Percentiles rank a stretch among this genome's conserved stretches.
These are phyloP conservation scores for Merodon equestris DNA, from an alignment of 2,888 invertebrate genomes.

Conservation along the genomic window DNA sequence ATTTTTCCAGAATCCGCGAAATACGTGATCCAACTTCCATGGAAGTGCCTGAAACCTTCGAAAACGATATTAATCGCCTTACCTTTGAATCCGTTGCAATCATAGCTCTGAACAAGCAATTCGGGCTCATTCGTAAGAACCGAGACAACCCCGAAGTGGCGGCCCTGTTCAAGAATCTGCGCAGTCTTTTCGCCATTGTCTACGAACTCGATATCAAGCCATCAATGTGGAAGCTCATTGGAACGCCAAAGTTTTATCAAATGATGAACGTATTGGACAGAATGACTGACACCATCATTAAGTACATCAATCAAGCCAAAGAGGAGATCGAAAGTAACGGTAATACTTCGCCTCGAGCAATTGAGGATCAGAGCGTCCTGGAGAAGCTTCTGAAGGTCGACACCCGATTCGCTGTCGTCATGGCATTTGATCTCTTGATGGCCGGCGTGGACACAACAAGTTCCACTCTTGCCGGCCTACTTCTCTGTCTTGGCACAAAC, in stretches of 20 bases:
- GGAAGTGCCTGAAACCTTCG: constrained; percentile 79
- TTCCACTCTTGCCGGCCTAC: constrained; percentile 80
- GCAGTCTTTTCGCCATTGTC: background rate
- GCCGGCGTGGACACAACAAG: constrained; percentile 83
- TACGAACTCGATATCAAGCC: constrained; percentile 69
- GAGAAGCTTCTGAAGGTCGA: constrained; percentile 82
- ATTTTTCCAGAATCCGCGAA: constrained; percentile 73
- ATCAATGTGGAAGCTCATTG: constrained; percentile 65
- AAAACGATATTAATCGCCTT: constrained; percentile 80
- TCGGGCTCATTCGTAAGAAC: constrained; percentile 72
- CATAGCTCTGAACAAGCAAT: constrained; percentile 76
- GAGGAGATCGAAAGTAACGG: constrained; percentile 69
- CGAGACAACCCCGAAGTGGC: constrained; percentile 23
- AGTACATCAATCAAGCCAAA: constrained; percentile 75
- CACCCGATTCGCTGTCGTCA: constrained; percentile 81
- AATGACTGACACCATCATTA: constrained; percentile 72
- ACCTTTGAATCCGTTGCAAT: constrained; percentile 80
- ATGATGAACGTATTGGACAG: constrained; percentile 68
- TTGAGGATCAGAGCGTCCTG: constrained; percentile 81
- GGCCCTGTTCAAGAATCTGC: background rate
- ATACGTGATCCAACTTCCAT: constrained; percentile 71
- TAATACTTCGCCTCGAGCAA: constrained; percentile 73
- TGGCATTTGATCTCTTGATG: constrained; percentile 84
- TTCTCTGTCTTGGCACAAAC: constrained; percentile 83
- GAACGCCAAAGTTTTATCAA: constrained; percentile 68